phyloP scores from a whole-genome alignment of 2,888 invertebrate genomes.

The Cosmopolites sordidus region DNA sequence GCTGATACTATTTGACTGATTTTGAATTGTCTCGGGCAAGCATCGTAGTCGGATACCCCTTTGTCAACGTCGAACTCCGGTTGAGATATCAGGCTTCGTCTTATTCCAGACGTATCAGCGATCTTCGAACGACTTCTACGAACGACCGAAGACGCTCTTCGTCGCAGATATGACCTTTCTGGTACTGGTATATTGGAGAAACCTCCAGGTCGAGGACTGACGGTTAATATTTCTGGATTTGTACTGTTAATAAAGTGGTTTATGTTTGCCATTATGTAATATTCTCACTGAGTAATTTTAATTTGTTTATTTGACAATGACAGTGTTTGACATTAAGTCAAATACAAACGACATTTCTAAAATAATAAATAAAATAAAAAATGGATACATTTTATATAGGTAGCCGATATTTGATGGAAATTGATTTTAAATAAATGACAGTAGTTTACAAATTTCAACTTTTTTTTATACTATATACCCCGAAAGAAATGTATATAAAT shows the following conservation, averaged over 20 bases:
- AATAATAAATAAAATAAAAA: no score
- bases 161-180: background rate
- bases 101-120: background rate
- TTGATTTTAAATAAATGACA: no score
- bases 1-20: constrained; percentile 19
- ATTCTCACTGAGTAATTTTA: no score
- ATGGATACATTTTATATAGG: no score
- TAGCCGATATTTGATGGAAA: no score
- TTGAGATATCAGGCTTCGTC: constrained; percentile 15
- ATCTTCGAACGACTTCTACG: background rate
- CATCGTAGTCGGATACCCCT: constrained; percentile 9
- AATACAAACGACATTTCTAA: no score
- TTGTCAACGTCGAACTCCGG: background rate
- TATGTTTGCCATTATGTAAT: background rate
- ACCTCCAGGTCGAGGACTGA: constrained; percentile 23
- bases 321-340: no score
- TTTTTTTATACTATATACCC: no score
- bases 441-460: no score
- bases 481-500: no score
- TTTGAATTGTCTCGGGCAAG: constrained; percentile 15
- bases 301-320: no score
- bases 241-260: background rate
- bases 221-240: constrained; percentile 22
- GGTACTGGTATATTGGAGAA: constrained; percentile 19
- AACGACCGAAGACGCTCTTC: background rate